Base-by-base conservation (phyloP, 2,888 invertebrate species). In the Disparrhopalites patrizii region DNA sequence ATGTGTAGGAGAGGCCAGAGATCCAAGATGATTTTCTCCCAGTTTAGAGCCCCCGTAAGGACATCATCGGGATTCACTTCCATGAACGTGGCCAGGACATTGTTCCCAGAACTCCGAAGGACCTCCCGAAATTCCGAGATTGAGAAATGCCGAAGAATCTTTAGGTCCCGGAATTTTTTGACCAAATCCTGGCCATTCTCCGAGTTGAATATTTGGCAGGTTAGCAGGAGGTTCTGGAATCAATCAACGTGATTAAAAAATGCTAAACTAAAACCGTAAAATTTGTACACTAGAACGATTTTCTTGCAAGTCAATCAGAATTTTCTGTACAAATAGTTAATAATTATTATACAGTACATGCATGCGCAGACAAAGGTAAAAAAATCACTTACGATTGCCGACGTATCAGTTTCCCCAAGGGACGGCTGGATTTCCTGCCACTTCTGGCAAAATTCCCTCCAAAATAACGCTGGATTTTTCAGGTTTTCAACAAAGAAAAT, bases 21-120 rank as follows among this genome's bases (percentile, higher is more conserved):
- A 31, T 60, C 60, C 10, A 43, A 28, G 7, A 50, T 33, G 4
- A 60, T 60, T 50, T 60, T 60, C 10, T 60, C 60, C 60, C 60
- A 60, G 15, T 18, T 31, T 1, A 60, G 13, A 50, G 31, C 20
- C 10, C 60, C 60, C 3, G 50, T 30, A 7, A 4, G 7, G n/a
- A 31, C 18, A 20, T 13, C 15, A 2, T 47, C 43, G 1, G 60
- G 60, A 20, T 60, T 33, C 3, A 60, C 13, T 5, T 2, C 23
- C 60, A 60, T n/a, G 2, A 58, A 1, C 2, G 20, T 25, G 1
- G 36, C 57, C 3, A 58, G 25, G 7, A 58, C 23, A 28, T 25
- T 38, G 20, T 58, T 58, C 1, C 28, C 57, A 8, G 40, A 15
- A 7, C 18, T 28, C 4, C 28, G 5, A n/a, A 58, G 20, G 13